Conservation (phyloP, 2,797 vertebrate genomes). For the Balearica regulorum region DNA sequence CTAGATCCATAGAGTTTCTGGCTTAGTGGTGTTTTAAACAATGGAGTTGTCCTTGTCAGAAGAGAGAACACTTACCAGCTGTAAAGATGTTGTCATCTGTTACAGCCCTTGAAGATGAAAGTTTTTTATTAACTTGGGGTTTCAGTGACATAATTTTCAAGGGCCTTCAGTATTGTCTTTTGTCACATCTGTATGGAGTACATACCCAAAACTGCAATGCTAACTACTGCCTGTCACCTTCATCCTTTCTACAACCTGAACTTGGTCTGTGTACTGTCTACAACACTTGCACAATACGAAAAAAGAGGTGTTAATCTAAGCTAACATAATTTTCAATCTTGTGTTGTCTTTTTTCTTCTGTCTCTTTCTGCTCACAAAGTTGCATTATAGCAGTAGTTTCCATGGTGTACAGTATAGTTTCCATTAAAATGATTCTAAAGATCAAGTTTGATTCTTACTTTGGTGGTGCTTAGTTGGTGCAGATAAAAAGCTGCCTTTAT, state of each 20-base stretch:
- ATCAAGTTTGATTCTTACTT: neutral
- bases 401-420: neutral
- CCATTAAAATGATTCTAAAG: neutral
- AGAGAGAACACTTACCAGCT: neutral
- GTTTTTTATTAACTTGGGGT: neutral
- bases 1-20: neutral
- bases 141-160: neutral
- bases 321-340: neutral
- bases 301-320: neutral
- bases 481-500: neutral
- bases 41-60: neutral
- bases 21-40: neutral
- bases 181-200: neutral
- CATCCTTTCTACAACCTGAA: neutral
- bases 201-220: neutral
- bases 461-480: neutral
- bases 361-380: neutral
- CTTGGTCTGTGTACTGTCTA: neutral
- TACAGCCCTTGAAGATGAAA: neutral
- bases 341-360: neutral
- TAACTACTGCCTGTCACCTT: neutral
- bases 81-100: neutral
- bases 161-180: neutral
- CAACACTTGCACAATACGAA: neutral
- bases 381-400: neutral